Base-by-base conservation (phyloP, 2,797 vertebrate genomes). In the Aplochiton taeniatus region DNA sequence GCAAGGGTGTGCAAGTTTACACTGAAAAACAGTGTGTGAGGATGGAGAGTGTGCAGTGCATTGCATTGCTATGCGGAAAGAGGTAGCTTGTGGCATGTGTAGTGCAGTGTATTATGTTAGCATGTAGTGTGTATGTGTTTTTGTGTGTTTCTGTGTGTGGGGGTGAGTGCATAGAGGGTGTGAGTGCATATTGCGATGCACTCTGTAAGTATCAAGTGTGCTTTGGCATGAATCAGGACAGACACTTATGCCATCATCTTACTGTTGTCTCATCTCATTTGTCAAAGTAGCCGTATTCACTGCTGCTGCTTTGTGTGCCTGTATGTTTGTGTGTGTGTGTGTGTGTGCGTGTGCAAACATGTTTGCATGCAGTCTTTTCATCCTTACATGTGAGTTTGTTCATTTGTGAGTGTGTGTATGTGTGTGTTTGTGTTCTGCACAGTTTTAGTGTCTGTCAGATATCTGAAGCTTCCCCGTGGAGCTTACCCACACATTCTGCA, bases 401-500 rank as follows among this genome's bases (percentile, higher is more conserved):
- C n/a, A n/a, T 47, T 43, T 20, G 1, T 31, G 16, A 11, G 52
- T 46, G 9, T 43, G 56, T 8, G 59, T 19, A 43, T 20, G 52
- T 57, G 58, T 65, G 62, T 74, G 63, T 58, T 65, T 68, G 73
- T 31, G 64, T 67, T 20, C 57, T 58, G 58, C 19, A 42, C 50
- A 6, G 12, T 44, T 67, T 70, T 73, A 48, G 41, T 74, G 66
- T 78, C 76, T 67, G 70, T 82, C 78, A 77, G 68, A 80, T 69
- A 49, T 79, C 72, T 75, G 69, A 71, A 60, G 79, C 67, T 68
- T 76, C 65, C 74, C 71, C 58, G 14, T 74, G 58, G 68, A 81
- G 80, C 72, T 72, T 69, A 71, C 83, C 75, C 72, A 77, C 81
- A 79, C 77, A 58, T 74, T 75, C 58, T 76, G 80, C 80, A 85